A percentile compares a stretch with the other conserved stretches of the same genome.
These are phyloP conservation scores for Eristalinus sepulchralis DNA, from an alignment of 2,888 invertebrate genomes.

Conservation along the genomic window DNA sequence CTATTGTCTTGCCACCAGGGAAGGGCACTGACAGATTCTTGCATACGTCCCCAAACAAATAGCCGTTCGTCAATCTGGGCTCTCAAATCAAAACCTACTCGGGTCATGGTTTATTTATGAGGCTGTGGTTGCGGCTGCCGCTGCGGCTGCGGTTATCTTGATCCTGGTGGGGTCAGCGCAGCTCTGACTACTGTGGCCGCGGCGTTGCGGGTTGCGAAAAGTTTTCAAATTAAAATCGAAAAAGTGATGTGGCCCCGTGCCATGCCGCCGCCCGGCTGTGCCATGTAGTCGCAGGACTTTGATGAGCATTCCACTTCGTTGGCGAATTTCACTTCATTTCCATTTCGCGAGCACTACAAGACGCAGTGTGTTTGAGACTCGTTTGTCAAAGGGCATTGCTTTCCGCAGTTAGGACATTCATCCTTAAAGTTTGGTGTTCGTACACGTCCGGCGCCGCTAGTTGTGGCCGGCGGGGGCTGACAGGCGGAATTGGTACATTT, in stretches of 20 bases:
- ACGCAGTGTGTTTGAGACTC: neutral
- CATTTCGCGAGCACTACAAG: neutral
- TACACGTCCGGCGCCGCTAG: neutral
- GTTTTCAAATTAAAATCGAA: slow-evolving; percentile 59
- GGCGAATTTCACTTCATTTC: slow-evolving; percentile 17
- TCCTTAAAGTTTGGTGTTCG: slow-evolving; percentile 13
- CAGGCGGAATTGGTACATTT: neutral
- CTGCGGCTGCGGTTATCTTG: neutral
- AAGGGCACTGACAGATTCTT: slow-evolving; percentile 6
- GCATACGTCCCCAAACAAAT: slow-evolving; percentile 41
- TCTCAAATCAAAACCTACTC: slow-evolving; percentile 27
- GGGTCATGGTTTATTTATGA: slow-evolving; percentile 57
- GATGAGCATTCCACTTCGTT: slow-evolving; percentile 4
- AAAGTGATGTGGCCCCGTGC: slow-evolving; percentile 17
- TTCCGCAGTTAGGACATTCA: slow-evolving; percentile 22
- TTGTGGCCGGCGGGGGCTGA: neutral
- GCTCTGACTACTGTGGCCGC: neutral
- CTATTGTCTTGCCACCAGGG: neutral
- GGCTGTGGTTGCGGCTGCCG: neutral
- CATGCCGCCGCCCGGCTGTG: too few relatives aligned
- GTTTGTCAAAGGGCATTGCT: slow-evolving; percentile 26
- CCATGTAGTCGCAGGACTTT: neutral
- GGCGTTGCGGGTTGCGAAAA: slow-evolving; percentile 23
- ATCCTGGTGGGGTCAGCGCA: neutral
- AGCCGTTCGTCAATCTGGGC: slow-evolving; percentile 39